Evolutionary conservation across 2,888 invertebrate genomes (phyloP).

Genomic region (Marronus borbonicus): DNA sequence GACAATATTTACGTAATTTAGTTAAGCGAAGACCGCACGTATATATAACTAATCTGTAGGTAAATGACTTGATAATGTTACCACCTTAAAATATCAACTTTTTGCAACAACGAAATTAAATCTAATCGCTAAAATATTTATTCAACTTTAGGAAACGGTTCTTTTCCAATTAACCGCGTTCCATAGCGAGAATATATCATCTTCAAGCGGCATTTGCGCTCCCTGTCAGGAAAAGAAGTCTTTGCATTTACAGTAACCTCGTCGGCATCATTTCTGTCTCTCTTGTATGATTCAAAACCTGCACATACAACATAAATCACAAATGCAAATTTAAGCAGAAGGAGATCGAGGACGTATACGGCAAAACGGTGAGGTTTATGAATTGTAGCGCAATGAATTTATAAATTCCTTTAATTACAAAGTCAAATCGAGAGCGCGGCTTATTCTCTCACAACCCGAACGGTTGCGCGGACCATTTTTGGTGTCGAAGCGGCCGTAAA

Average conservation of each 20-base stretch:
- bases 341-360: neutral
- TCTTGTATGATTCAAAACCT: neutral
- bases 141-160: too few species aligned
- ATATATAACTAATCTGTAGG: too few species aligned
- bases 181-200: neutral
- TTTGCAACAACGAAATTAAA: too few species aligned
- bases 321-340: conserved; percentile 1
- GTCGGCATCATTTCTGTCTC: neutral
- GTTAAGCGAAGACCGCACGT: too few species aligned
- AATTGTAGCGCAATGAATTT: conserved; percentile 24
- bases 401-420: conserved; percentile 27
- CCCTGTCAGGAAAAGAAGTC: too few species aligned
- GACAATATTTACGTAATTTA: too few species aligned
- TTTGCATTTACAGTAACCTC: conserved; percentile 2
- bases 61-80: too few species aligned
- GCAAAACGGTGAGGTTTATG: neutral
- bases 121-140: too few species aligned
- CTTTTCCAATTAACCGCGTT: too few species aligned
- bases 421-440: conserved; percentile 17
- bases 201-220: too few species aligned
- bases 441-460: neutral
- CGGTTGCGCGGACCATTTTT: neutral
- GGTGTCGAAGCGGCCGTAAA: neutral
- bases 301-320: conserved; percentile 14
- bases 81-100: too few species aligned